A percentile compares a stretch with the other conserved stretches of the same genome.
Conservation (phyloP, 35 echinoderm and acorn worm species). For the Lytechinus pictus region DNA sequence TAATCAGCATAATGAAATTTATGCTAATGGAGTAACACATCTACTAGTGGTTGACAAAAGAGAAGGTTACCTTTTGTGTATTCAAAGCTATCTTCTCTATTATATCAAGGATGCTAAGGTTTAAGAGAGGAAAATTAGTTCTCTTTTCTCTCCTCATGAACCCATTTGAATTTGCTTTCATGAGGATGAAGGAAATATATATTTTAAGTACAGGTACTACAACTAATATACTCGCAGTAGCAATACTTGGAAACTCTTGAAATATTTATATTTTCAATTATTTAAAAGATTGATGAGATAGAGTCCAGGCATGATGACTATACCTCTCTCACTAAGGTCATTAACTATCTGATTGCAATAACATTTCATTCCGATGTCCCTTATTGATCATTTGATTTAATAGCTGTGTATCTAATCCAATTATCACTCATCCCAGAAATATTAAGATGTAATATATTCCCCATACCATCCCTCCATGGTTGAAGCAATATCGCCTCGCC, state of each 20-base stretch:
- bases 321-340: background rate
- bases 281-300: background rate
- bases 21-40: too few species aligned
- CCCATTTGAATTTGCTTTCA: too few species aligned
- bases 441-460: background rate
- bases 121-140: too few species aligned
- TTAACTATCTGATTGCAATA: background rate
- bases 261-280: too few species aligned
- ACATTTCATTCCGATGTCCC: slow-evolving; percentile 1
- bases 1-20: background rate
- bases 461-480: background rate
- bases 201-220: too few species aligned
- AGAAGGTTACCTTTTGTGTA: too few species aligned
- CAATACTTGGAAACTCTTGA: too few species aligned
- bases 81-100: too few species aligned
- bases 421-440: slow-evolving; percentile 2
- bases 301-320: background rate
- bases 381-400: background rate
- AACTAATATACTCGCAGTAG: too few species aligned
- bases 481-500: background rate
- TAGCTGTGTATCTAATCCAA: background rate
- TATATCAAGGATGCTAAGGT: too few species aligned
- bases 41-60: background rate
- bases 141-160: too few species aligned
- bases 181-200: too few species aligned